Conservation (phyloP, 2,113 vertebrate species). For the Leptodactylus fuscus region DNA sequence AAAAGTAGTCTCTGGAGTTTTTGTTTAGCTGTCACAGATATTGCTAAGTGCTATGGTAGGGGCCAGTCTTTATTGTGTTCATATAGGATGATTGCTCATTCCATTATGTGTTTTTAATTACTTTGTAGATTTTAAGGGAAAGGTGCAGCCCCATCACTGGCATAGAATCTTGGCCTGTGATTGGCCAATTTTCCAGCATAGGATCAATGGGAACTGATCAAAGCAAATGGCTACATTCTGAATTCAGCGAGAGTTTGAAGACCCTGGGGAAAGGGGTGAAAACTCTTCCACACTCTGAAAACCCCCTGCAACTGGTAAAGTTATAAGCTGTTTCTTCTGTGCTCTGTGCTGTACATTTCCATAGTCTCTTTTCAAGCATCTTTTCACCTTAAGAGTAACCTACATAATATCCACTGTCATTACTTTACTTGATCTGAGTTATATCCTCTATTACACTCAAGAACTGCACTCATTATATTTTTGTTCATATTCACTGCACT, state of each 20-base stretch:
- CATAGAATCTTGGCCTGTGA: slow-evolving; percentile 82
- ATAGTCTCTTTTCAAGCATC: neutral
- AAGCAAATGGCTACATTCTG: slow-evolving; percentile 90
- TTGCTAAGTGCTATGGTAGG: neutral
- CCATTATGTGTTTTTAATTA: neutral
- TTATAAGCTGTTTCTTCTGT: neutral
- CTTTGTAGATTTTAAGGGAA: slow-evolving; percentile 77
- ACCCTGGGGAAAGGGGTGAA: slow-evolving; percentile 70
- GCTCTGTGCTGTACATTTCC: neutral
- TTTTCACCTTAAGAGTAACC: too few relatives aligned
- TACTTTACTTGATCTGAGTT: too few relatives aligned
- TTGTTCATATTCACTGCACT: too few relatives aligned
- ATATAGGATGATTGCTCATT: neutral
- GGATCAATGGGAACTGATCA: slow-evolving; percentile 92
- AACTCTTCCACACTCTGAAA: slow-evolving; percentile 63
- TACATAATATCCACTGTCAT: too few relatives aligned
- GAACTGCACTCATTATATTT: too few relatives aligned
- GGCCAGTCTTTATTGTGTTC: neutral
- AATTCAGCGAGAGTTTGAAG: slow-evolving; percentile 89
- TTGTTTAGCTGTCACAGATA: neutral
- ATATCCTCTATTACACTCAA: too few relatives aligned
- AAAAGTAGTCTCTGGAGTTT: slow-evolving; percentile 27
- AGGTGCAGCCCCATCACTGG: slow-evolving; percentile 67
- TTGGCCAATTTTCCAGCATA: slow-evolving; percentile 97
- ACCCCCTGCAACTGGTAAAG: slow-evolving; percentile 84